Evolutionary conservation across 2,888 invertebrate species (phyloP), one percentile per base, ranked within the genome.

Genomic region (Folsomia manolachei): DNA sequence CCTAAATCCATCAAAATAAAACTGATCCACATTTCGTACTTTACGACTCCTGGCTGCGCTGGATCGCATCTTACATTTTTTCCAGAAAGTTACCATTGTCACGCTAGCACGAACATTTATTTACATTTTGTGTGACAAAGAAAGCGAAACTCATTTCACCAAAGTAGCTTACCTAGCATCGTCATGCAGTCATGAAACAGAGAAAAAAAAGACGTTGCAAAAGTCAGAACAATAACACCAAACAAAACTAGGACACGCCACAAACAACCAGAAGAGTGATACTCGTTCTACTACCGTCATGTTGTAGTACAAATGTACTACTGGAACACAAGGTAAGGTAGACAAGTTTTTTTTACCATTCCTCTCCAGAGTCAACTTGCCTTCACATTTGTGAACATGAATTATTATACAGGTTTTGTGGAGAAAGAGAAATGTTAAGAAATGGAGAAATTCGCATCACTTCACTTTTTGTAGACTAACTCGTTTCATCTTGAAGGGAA

Each of bases 301-400:
- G 39, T 14, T 39, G 39, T 14, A 9, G 4, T 14, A 39, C 14
- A 39, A 39, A 39, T n/a, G n/a, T n/a, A 39, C 14, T 4, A 39
- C 39, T 39, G 7, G 39, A 4, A 39, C n/a, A n/a, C 39, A 39
- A 4, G 39, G 39, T 39, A 4, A 14, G 4, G 39, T n/a, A n/a
- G n/a, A n/a, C n/a, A n/a, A n/a, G n/a, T n/a, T n/a, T n/a, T n/a
- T 39, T 39, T 39, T 39, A 24, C 62, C 24, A 62, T 62, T 24
- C 19, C 62, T 62, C 62, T 62, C 62, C 24, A 24, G 62, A 62
- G 62, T 23, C 62, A 23, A 23, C 24, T 62, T 62, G 19, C 62
- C 62, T 7, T 60, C 2, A 7, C 62, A 62, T 62, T 9, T 7
- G 21, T 62, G 24, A 24, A 23, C 24, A 2, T 62, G 62, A 62